Evolutionary conservation across 2,113 vertebrate genomes (phyloP).

Genomic region (Psammodynastes pulverulentus): DNA sequence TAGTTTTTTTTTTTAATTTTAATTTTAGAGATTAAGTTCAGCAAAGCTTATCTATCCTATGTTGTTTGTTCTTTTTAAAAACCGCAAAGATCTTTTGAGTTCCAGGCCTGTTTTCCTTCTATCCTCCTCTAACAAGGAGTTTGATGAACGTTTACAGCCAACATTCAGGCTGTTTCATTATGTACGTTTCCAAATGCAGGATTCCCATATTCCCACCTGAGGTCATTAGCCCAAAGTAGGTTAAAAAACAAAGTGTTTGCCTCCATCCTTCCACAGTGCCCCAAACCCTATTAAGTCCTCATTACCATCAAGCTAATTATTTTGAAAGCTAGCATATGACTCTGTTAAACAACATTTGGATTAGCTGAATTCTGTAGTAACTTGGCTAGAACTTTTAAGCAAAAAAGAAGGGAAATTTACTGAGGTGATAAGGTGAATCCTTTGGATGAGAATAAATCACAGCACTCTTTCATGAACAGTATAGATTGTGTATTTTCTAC

Average conservation of each 20-base stretch:
- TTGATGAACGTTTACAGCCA: slow-evolving; percentile 30
- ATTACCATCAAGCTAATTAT: slow-evolving; percentile 69
- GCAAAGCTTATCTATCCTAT: slow-evolving; percentile 28
- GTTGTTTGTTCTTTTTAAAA: not conserved
- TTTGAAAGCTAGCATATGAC: slow-evolving; percentile 65
- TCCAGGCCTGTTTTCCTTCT: slow-evolving; percentile 10
- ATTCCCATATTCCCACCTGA: slow-evolving; percentile 71
- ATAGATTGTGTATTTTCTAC: slow-evolving; percentile 12
- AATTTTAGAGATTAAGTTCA: slow-evolving; percentile 27
- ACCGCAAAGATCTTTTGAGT: not conserved
- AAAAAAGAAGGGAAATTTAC: not conserved
- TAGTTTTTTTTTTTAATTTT: slow-evolving; percentile 24
- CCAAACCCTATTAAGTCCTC: slow-evolving; percentile 52
- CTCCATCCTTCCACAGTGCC: slow-evolving; percentile 61
- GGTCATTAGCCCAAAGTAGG: slow-evolving; percentile 73
- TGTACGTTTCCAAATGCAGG: slow-evolving; percentile 46
- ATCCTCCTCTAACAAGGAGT: slow-evolving; percentile 14
- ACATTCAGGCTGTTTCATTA: slow-evolving; percentile 46
- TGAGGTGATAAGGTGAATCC: not conserved
- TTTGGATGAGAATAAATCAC: slow-evolving; percentile 28
- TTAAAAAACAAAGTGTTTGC: slow-evolving; percentile 67
- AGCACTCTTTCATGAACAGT: slow-evolving; percentile 26
- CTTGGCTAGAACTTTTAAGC: slow-evolving; percentile 55
- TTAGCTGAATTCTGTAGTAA: slow-evolving; percentile 46
- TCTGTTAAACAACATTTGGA: slow-evolving; percentile 57